Evolutionary conservation across 2,888 invertebrate species (phyloP).

Genomic region (Muscina levida): DNA sequence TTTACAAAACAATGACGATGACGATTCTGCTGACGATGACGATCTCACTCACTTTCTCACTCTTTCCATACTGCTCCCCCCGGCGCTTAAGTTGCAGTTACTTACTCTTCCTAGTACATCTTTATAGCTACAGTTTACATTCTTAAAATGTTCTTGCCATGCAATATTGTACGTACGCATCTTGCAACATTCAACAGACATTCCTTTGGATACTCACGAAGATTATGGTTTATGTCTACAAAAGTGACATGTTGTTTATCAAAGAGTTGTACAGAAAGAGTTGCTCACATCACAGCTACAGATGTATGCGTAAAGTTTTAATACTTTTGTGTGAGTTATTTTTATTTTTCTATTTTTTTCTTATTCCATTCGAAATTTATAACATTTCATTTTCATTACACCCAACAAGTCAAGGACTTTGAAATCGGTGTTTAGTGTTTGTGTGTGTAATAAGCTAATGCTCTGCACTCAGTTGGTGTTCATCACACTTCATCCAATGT

Average conservation of each 20-base stretch:
- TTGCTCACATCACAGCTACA: constrained; percentile 10
- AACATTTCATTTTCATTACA: neutral
- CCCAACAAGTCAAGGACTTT: constrained; percentile 73
- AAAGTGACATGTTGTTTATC: constrained; percentile 79
- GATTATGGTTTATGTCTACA: constrained; percentile 79
- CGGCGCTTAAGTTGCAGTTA: neutral
- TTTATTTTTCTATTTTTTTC: neutral
- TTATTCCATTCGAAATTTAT: constrained; percentile 2
- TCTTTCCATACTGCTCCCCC: no score
- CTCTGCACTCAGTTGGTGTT: neutral
- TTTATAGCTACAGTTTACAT: constrained; percentile 9
- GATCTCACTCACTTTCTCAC: no score
- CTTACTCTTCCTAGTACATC: constrained; percentile 1
- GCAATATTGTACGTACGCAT: constrained; percentile 9
- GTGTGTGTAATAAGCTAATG: constrained; percentile 33
- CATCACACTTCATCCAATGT: neutral
- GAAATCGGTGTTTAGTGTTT: constrained; percentile 5
- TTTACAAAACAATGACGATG: neutral
- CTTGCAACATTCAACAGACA: neutral
- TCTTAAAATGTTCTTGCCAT: neutral
- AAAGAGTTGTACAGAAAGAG: constrained; percentile 55
- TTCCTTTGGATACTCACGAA: constrained; percentile 59
- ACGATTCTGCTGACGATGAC: neutral
- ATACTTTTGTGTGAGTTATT: neutral
- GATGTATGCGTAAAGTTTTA: constrained; percentile 27